These are phyloP conservation scores for Omphaloscelis lunosa DNA, from an alignment of 2,888 invertebrate species.

Conservation along the genomic window DNA sequence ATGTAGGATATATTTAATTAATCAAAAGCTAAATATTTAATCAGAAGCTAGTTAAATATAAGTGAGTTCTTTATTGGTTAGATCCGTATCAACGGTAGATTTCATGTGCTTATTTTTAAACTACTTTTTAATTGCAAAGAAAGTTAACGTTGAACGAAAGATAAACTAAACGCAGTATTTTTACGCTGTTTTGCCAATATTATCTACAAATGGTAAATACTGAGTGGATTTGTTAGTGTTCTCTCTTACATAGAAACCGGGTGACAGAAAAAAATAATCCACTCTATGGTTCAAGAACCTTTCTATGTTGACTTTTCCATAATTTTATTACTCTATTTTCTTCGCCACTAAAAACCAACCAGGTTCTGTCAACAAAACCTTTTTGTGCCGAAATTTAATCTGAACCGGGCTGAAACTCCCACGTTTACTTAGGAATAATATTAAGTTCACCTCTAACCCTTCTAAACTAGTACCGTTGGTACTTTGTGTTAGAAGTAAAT, in stretches of 20 bases:
- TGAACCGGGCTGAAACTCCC: background rate
- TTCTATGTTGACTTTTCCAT: background rate
- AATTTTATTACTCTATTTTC: too few species aligned
- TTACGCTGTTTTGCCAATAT: background rate
- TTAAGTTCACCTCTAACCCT: conserved; percentile 60
- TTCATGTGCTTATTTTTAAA: too few species aligned
- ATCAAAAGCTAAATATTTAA: too few species aligned
- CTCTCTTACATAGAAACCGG: background rate
- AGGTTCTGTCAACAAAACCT: background rate
- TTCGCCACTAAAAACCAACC: background rate
- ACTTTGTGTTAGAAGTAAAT: conserved; percentile 72
- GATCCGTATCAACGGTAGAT: background rate
- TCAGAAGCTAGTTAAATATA: background rate
- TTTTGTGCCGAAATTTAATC: background rate
- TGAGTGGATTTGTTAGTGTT: background rate
- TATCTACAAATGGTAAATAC: background rate
- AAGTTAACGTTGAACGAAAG: background rate
- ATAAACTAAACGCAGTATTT: background rate
- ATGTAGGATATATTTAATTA: too few species aligned
- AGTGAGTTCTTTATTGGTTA: background rate
- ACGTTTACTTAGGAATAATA: conserved; percentile 33
- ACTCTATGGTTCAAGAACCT: background rate
- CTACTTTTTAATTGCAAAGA: background rate
- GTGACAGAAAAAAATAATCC: background rate
- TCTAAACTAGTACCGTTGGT: conserved; percentile 63